Conservation (phyloP, 2,113 vertebrate species). For the Eulacestoma nigropectus region DNA sequence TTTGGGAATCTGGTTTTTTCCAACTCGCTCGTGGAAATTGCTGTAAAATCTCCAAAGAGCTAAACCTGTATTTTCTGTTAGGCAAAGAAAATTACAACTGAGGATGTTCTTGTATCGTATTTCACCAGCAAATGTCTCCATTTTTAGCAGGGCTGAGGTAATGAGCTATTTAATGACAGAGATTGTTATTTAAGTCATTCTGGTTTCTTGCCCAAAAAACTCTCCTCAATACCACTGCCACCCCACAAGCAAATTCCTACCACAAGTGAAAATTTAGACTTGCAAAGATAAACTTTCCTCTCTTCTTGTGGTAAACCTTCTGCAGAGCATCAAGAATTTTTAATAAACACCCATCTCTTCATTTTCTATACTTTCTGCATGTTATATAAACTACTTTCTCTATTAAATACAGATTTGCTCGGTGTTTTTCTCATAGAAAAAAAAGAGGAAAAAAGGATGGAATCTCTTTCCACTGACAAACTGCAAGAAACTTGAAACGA, state of each 20-base stretch:
- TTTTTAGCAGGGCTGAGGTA: slow-evolving; percentile 30
- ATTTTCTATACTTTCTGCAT: not conserved
- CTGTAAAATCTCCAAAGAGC: not conserved
- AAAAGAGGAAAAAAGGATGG: not conserved
- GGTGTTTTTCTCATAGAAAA: not conserved
- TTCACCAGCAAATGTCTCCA: not conserved
- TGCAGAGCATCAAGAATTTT: slow-evolving; percentile 18
- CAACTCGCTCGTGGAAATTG: not conserved
- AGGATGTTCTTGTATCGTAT: not conserved
- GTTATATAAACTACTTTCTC: slow-evolving; percentile 3
- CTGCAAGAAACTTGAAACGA: not conserved
- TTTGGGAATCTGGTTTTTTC: not conserved
- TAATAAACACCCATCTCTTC: not conserved
- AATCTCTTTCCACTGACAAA: slow-evolving; percentile 13
- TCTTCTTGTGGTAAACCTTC: slow-evolving; percentile 4
- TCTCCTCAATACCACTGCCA: not conserved
- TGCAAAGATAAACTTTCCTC: slow-evolving; percentile 28
- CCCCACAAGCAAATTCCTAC: not conserved
- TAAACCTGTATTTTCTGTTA: not conserved
- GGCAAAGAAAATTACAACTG: not conserved
- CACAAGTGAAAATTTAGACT: not conserved
- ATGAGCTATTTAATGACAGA: slow-evolving; percentile 34
- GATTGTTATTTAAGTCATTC: not conserved
- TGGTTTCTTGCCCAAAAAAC: not conserved
- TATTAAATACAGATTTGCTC: slow-evolving; percentile 50